Percentiles rank a stretch among this genome's conserved stretches.
Evolutionary conservation across 2,888 invertebrate genomes (phyloP).

Genomic region (Cantharis nigra): DNA sequence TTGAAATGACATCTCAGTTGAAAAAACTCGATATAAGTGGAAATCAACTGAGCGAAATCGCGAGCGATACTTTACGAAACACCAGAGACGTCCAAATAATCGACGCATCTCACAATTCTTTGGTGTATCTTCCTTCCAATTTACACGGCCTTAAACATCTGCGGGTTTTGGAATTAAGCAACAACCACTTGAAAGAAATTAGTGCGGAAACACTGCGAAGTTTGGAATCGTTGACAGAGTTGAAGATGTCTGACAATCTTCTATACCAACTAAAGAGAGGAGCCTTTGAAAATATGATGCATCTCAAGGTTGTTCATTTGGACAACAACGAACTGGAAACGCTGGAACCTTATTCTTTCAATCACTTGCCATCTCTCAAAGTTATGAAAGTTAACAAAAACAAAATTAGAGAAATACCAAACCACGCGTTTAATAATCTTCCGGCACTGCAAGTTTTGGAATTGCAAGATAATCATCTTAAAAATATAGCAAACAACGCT

Average conservation of each 20-base stretch:
- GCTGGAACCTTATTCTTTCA: slow-evolving; percentile 74
- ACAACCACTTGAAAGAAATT: slow-evolving; percentile 73
- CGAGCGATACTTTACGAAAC: slow-evolving; percentile 65
- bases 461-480: slow-evolving; percentile 78
- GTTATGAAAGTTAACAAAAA: slow-evolving; percentile 66
- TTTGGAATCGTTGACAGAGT: slow-evolving; percentile 69
- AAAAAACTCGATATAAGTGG: slow-evolving; percentile 74
- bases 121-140: slow-evolving; percentile 73
- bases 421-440: slow-evolving; percentile 75
- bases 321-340: slow-evolving; percentile 80
- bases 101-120: slow-evolving; percentile 77
- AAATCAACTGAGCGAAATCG: slow-evolving; percentile 73
- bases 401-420: slow-evolving; percentile 74
- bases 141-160: slow-evolving; percentile 71
- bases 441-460: slow-evolving; percentile 75
- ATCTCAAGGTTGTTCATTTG: slow-evolving; percentile 75
- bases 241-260: slow-evolving; percentile 76
- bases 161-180: slow-evolving; percentile 75
- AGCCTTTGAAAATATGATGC: slow-evolving; percentile 72
- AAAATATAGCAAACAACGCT: slow-evolving; percentile 72
- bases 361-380: slow-evolving; percentile 70
- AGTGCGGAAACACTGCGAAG: slow-evolving; percentile 72
- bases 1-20: slow-evolving; percentile 68
- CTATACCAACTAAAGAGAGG: slow-evolving; percentile 71
- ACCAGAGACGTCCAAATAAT: slow-evolving; percentile 72